Evolutionary conservation across 1,140 invertebrate genomes (phyloP).

Genomic region (Ephestia elutella): DNA sequence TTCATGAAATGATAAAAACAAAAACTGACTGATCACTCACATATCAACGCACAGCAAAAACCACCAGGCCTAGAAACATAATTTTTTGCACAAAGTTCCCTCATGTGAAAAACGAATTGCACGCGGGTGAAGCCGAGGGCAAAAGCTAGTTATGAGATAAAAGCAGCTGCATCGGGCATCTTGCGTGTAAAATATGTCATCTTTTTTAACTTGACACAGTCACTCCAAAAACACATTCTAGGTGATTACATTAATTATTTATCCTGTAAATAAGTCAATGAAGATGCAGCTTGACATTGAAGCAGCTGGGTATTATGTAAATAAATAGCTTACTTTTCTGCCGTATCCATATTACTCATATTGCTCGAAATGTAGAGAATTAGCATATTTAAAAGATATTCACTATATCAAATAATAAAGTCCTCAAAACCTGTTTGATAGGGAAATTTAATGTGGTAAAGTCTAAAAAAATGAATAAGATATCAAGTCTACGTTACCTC

Average conservation of each 20-base stretch:
- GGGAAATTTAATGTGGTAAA: not conserved
- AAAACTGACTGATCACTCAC: not conserved
- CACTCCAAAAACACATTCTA: not conserved
- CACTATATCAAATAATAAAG: not conserved
- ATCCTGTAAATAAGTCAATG: not conserved
- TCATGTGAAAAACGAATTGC: too few relatives aligned
- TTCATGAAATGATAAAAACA: not conserved
- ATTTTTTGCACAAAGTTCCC: too few relatives aligned
- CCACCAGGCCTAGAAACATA: too few relatives aligned
- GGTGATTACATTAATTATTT: too few relatives aligned
- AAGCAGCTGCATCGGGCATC: not conserved
- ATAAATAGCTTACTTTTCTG: not conserved
- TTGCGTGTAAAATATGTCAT: not conserved
- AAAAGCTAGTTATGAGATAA: too few relatives aligned
- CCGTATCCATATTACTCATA: too few relatives aligned
- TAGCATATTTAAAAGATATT: not conserved
- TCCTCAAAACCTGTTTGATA: not conserved
- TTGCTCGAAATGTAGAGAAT: not conserved
- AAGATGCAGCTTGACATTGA: not conserved
- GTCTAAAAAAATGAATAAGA: not conserved
- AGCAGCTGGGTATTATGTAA: not conserved
- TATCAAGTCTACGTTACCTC: too few relatives aligned
- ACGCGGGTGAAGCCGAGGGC: too few relatives aligned
- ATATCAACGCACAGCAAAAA: too few relatives aligned
- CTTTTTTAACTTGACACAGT: not conserved